phyloP scores from a whole-genome alignment of 2,113 vertebrate genomes.

The Tringa solitaria region DNA sequence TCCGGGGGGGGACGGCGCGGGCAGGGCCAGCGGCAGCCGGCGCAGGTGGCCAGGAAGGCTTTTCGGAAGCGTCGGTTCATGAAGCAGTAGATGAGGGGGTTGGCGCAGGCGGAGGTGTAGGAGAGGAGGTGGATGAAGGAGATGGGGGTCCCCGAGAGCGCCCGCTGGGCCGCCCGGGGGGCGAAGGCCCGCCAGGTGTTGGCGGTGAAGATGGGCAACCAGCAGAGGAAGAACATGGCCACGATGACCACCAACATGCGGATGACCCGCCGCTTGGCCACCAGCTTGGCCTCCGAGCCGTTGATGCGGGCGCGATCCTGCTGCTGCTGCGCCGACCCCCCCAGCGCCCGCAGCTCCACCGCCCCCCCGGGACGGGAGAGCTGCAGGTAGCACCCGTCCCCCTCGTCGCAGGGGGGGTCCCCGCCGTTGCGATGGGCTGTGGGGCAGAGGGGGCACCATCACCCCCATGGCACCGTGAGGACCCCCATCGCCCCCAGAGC shows the following conservation, averaged over 20 bases:
- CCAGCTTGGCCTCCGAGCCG: constrained; percentile 84
- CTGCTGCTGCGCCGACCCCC: not conserved
- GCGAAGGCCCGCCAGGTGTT: constrained; percentile 95
- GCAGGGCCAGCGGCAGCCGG: constrained; percentile 72
- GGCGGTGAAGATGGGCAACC: constrained; percentile 90
- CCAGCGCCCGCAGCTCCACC: constrained; percentile 85
- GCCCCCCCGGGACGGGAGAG: constrained; percentile 72
- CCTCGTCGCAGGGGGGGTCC: constrained; percentile 70
- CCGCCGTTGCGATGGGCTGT: constrained; percentile 70
- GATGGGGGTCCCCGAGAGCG: constrained; percentile 88
- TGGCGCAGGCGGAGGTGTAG: constrained; percentile 89
- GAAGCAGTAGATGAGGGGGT: constrained; percentile 97
- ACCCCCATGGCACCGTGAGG: too few species aligned
- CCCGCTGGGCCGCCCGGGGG: constrained; percentile 70
- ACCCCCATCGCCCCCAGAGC: fast-evolving
- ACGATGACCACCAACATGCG: constrained; percentile 95
- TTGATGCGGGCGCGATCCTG: constrained; percentile 77
- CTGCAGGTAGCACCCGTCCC: constrained; percentile 89
- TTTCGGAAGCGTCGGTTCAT: constrained; percentile 96
- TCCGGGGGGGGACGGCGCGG: constrained; percentile 64
- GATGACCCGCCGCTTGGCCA: constrained; percentile 92
- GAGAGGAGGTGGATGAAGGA: constrained; percentile 93
- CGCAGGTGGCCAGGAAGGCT: constrained; percentile 82
- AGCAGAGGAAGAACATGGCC: constrained; percentile 90
- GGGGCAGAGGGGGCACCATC: not conserved